These are phyloP conservation scores for Chrysomallon squamiferum DNA, from an alignment of 1,140 invertebrate species.

Conservation along the genomic window DNA sequence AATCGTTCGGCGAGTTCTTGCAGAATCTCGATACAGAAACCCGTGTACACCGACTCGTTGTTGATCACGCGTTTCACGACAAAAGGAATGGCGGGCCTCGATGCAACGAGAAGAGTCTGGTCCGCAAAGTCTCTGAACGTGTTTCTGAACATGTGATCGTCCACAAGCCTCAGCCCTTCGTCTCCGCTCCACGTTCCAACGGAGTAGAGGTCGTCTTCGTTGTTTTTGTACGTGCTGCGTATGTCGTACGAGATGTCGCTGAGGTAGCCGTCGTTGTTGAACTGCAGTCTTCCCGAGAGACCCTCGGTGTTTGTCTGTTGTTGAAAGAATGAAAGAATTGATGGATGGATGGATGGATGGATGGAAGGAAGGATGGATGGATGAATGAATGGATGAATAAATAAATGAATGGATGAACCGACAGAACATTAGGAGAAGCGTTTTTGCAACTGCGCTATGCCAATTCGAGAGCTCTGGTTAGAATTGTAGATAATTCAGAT, in stretches of 20 bases:
- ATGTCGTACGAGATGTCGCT: conserved; percentile 3
- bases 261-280: background rate
- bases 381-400: background rate
- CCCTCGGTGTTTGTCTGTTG: background rate
- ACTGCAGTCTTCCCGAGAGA: background rate
- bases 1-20: conserved; percentile 43
- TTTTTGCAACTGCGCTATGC: background rate
- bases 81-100: conserved; percentile 26
- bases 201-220: background rate
- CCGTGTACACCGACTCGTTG: conserved; percentile 13
- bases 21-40: conserved; percentile 51
- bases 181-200: conserved; percentile 19
- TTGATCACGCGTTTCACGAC: conserved; percentile 11
- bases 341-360: background rate
- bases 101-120: conserved; percentile 14
- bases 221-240: conserved; percentile 11
- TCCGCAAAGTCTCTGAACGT: conserved; percentile 28
- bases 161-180: conserved; percentile 4
- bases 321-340: background rate
- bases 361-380: background rate
- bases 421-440: background rate
- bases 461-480: no score
- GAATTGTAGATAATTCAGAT: no score
- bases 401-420: background rate
- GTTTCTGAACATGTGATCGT: conserved; percentile 19